Conservation (phyloP, 2,888 invertebrate species). For the Andrena camellia region DNA sequence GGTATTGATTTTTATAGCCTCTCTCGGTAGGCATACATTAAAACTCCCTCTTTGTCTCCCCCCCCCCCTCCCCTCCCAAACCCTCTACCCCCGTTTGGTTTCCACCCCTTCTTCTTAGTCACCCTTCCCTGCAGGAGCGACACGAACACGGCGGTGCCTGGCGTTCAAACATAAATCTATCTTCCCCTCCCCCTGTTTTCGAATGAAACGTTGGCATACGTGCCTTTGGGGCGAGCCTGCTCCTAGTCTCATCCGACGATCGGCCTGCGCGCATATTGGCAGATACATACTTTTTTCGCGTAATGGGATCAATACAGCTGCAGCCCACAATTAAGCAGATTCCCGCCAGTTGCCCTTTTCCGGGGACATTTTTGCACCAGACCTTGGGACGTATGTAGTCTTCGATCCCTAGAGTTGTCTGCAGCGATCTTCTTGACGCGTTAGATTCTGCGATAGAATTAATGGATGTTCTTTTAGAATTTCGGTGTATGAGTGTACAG, state of each 20-base stretch:
- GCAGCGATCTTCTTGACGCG: no score
- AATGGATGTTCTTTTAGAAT: no score
- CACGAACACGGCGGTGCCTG: slow-evolving; percentile 82
- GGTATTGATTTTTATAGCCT: slow-evolving; percentile 85
- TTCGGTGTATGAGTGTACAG: no score
- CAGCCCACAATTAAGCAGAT: slow-evolving; percentile 40
- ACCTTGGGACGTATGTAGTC: neutral
- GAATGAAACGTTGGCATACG: slow-evolving; percentile 52
- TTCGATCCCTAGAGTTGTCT: neutral
- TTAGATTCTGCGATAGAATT: no score
- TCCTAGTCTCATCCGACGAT: slow-evolving; percentile 24
- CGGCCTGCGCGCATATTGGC: neutral
- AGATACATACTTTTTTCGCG: slow-evolving; percentile 4
- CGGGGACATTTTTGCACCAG: neutral
- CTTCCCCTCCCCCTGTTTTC: slow-evolving; percentile 47
- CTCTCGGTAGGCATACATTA: slow-evolving; percentile 85
- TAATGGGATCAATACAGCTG: slow-evolving; percentile 42
- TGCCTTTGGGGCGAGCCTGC: slow-evolving; percentile 39
- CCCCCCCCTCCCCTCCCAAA: slow-evolving; percentile 63
- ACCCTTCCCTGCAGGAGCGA: slow-evolving; percentile 77
- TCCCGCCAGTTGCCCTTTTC: neutral
- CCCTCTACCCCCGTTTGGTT: slow-evolving; percentile 44
- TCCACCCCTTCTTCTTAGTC: slow-evolving; percentile 65
- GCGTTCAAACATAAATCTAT: slow-evolving; percentile 76
- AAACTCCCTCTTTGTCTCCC: slow-evolving; percentile 78